Percentiles rank a stretch among this genome's conserved stretches.
phyloP scores from a whole-genome alignment of 2,797 vertebrate species.

The Pangasius mekongensis region DNA sequence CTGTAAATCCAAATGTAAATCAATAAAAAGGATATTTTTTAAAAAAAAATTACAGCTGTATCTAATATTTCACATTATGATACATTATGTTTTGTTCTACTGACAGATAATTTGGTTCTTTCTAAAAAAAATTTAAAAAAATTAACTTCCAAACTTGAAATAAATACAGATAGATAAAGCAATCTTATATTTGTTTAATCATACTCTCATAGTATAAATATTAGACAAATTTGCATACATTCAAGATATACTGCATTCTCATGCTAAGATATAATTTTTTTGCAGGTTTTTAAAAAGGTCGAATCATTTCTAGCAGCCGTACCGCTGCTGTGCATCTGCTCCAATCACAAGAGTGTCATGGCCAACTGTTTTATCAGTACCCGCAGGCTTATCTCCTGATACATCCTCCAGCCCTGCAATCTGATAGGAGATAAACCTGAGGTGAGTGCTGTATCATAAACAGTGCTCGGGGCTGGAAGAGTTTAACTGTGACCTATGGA shows the following conservation, averaged over 20 bases:
- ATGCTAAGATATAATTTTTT: not conserved
- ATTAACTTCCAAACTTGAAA: not conserved
- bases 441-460: not conserved
- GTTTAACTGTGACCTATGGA: conserved; percentile 42
- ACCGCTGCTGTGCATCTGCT: not conserved
- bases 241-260: not conserved
- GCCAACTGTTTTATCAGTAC: conserved; percentile 33
- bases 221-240: not conserved
- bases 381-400: conserved; percentile 33
- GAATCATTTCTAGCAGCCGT: not conserved
- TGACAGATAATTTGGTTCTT: not conserved
- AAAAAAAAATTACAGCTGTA: not conserved
- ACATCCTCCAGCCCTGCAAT: conserved; percentile 30
- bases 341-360: conserved; percentile 21
- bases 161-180: not conserved
- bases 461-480: conserved; percentile 48
- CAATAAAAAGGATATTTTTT: not conserved
- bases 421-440: conserved; percentile 36
- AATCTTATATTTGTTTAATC: not conserved
- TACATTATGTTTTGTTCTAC: not conserved
- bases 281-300: not conserved
- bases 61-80: not conserved
- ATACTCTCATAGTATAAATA: not conserved
- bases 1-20: not conserved
- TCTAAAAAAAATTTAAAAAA: not conserved